Evolutionary conservation across 2,888 invertebrate species (phyloP).

Genomic region (Parochlus steinenii): DNA sequence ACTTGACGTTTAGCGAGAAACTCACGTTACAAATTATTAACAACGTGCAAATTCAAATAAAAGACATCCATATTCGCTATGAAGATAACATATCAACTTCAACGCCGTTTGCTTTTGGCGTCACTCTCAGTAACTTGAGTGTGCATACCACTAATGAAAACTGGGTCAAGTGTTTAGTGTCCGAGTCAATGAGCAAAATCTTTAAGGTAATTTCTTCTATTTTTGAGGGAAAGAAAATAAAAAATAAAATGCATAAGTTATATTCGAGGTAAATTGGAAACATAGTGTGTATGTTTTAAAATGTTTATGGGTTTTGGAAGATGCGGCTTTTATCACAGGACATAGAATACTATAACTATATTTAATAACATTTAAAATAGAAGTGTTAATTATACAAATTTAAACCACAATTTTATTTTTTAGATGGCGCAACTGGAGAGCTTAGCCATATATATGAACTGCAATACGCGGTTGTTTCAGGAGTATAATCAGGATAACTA

Average conservation of each 20-base stretch:
- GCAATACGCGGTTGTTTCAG: conserved; percentile 38
- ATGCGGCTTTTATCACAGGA: too few relatives aligned
- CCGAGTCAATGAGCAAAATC: conserved; percentile 67
- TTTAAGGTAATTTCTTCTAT: conserved; percentile 78
- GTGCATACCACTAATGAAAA: conserved; percentile 81
- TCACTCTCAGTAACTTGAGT: conserved; percentile 70
- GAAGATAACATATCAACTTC: conserved; percentile 71
- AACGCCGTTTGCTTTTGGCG: conserved; percentile 69
- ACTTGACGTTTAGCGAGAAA: conserved; percentile 78
- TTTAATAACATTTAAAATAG: too few relatives aligned
- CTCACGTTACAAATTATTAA: conserved; percentile 78
- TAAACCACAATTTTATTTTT: conserved; percentile 16
- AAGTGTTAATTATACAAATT: too few relatives aligned
- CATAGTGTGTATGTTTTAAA: too few relatives aligned
- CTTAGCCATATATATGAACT: conserved; percentile 80
- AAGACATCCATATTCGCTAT: conserved; percentile 79
- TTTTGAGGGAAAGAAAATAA: too few relatives aligned
- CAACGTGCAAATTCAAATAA: conserved; percentile 79
- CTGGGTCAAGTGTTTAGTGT: conserved; percentile 65
- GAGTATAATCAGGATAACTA: conserved; percentile 26
- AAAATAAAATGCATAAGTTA: too few relatives aligned
- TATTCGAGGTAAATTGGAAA: too few relatives aligned
- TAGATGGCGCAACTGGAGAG: conserved; percentile 67
- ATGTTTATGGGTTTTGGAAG: too few relatives aligned
- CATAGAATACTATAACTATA: too few relatives aligned